A percentile compares a stretch with the other conserved stretches of the same genome.
Evolutionary conservation across 1,140 invertebrate genomes (phyloP).

Genomic region (Archivesica marissinica): DNA sequence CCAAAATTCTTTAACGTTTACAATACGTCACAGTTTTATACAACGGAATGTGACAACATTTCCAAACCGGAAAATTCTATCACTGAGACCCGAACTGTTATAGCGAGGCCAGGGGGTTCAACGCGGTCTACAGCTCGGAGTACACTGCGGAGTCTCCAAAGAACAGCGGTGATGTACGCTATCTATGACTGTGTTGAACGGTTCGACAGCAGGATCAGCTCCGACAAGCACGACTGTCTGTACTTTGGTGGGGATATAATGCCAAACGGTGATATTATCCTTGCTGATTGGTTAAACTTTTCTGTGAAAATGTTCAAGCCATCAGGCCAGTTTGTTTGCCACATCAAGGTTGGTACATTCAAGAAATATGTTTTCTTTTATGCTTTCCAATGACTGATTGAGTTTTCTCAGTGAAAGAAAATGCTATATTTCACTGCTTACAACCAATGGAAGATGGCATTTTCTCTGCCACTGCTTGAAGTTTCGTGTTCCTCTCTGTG

Average conservation of each 20-base stretch:
- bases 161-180: neutral
- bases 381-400: neutral
- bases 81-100: neutral
- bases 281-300: slow-evolving; percentile 30
- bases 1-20: slow-evolving; percentile 8
- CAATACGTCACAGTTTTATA: neutral
- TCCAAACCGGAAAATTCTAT: neutral
- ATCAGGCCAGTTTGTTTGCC: neutral
- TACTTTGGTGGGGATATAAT: neutral
- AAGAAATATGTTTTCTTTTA: neutral
- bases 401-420: neutral
- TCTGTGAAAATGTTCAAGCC: slow-evolving; percentile 1
- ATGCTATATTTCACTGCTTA: no score
- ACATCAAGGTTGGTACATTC: neutral
- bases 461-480: no score
- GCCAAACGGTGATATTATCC: neutral
- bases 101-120: neutral
- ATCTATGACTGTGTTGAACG: neutral
- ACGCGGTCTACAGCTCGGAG: neutral
- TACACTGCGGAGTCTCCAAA: neutral
- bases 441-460: no score
- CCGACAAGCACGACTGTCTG: neutral
- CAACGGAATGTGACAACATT: neutral
- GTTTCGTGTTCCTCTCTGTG: no score
- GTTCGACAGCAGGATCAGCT: neutral